Evolutionary conservation across 2,888 invertebrate species (phyloP).

Genomic region (Leptopilina drosophilae): DNA sequence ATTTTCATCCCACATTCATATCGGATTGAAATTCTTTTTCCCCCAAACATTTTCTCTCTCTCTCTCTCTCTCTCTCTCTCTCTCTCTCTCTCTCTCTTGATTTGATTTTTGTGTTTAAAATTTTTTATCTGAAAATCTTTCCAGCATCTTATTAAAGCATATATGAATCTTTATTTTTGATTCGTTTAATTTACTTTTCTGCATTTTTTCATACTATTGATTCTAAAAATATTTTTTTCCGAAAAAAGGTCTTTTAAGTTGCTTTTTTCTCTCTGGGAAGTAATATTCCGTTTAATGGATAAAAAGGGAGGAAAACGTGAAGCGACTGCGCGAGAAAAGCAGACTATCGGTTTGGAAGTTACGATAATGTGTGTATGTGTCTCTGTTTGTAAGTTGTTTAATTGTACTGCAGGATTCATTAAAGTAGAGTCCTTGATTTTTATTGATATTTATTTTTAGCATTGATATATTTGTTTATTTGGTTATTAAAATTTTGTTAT

Average conservation of each 20-base stretch:
- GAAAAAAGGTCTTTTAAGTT: not conserved
- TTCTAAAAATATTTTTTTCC: not conserved
- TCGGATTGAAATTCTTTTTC: not conserved
- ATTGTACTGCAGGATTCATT: constrained; percentile 31
- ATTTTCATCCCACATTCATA: not conserved
- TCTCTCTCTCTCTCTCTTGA: too few species aligned
- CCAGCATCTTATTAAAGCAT: too few species aligned
- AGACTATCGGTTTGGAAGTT: constrained; percentile 10
- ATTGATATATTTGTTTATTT: too few species aligned
- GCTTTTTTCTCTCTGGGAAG: not conserved
- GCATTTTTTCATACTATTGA: too few species aligned
- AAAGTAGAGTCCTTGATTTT: not conserved
- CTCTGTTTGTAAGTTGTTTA: not conserved
- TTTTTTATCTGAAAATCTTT: too few species aligned
- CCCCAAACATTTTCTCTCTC: too few species aligned
- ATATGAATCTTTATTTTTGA: too few species aligned
- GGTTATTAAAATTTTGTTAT: too few species aligned
- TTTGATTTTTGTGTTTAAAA: too few species aligned
- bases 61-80: too few species aligned
- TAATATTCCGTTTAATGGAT: not conserved
- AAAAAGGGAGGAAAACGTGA: constrained; percentile 7
- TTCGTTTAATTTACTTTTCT: too few species aligned
- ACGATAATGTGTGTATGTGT: not conserved
- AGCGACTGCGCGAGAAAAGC: constrained; percentile 22
- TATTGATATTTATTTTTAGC: not conserved